A percentile compares a stretch with the other conserved stretches of the same genome.
These are phyloP conservation scores for Catamblyrhynchus diadema DNA, from an alignment of 2,797 vertebrate genomes.

Conservation along the genomic window DNA sequence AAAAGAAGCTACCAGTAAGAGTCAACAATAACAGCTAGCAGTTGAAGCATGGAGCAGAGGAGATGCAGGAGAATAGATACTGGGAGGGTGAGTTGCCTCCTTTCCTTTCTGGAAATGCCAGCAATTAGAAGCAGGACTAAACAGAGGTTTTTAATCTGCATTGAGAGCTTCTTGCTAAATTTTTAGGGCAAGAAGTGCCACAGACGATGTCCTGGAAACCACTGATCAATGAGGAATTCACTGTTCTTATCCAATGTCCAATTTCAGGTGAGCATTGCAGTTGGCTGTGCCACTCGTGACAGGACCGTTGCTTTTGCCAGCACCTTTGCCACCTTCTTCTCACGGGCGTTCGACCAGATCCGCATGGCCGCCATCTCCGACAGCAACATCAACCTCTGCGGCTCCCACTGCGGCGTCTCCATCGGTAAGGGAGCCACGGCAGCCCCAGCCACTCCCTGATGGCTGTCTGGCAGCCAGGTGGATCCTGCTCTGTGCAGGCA, in stretches of 20 bases:
- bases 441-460: too few relatives aligned
- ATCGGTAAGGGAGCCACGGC: constrained; percentile 80
- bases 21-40: background rate
- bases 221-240: background rate
- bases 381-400: constrained; percentile 94
- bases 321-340: constrained; percentile 91
- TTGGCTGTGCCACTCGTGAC: constrained; percentile 87
- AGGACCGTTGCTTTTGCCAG: constrained; percentile 91
- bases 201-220: background rate
- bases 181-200: background rate
- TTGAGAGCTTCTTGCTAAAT: background rate
- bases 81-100: background rate
- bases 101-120: background rate
- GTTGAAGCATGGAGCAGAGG: background rate
- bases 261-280: constrained; percentile 87
- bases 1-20: background rate
- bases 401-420: constrained; percentile 94
- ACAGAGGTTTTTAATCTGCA: background rate
- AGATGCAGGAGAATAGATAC: background rate
- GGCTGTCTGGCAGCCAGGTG: background rate
- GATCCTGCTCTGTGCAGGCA: background rate
- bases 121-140: background rate
- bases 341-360: constrained; percentile 91
- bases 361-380: constrained; percentile 96
- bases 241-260: background rate